These are phyloP conservation scores for Epinephelus cyanopodus DNA, from an alignment of 2,113 vertebrate genomes.

Conservation along the genomic window DNA sequence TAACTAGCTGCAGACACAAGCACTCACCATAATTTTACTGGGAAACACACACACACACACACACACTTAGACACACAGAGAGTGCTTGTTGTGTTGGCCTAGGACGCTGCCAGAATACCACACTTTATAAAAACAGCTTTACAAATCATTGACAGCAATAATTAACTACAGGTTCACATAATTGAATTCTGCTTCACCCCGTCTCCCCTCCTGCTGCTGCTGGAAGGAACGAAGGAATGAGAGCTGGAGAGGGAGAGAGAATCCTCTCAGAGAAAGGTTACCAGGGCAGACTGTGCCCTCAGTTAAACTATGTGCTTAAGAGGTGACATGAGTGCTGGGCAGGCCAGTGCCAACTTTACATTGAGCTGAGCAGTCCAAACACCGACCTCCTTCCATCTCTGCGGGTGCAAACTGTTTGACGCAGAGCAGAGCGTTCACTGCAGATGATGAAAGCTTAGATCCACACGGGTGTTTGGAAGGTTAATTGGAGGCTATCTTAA, in stretches of 20 bases:
- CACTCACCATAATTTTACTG: conserved; percentile 53
- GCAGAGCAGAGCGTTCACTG: conserved; percentile 37
- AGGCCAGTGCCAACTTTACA: conserved; percentile 65
- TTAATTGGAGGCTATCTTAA: conserved; percentile 52
- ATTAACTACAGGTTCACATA: conserved; percentile 82
- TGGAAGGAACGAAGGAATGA: conserved; percentile 63
- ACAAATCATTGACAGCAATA: conserved; percentile 80
- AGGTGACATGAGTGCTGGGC: conserved; percentile 72
- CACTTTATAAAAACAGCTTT: conserved; percentile 81
- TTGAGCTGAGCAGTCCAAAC: conserved; percentile 55
- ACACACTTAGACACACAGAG: conserved; percentile 32
- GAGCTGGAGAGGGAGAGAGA: conserved; percentile 33
- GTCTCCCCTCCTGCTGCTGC: conserved; percentile 49
- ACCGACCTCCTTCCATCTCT: conserved; percentile 32
- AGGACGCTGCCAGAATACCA: conserved; percentile 73
- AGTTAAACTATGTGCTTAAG: conserved; percentile 74
- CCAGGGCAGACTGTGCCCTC: conserved; percentile 67
- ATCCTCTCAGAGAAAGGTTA: conserved; percentile 74
- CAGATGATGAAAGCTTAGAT: conserved; percentile 27
- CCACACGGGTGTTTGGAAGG: conserved; percentile 23
- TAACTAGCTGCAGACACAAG: conserved; percentile 64
- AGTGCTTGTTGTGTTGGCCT: conserved; percentile 66
- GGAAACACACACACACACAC: conserved; percentile 51
- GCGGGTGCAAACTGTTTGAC: conserved; percentile 43
- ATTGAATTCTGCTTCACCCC: conserved; percentile 74